Evolutionary conservation across 2,113 vertebrate genomes (phyloP), one percentile per base, ranked within the genome.

Genomic region (Tympanuchus pallidicinctus): DNA sequence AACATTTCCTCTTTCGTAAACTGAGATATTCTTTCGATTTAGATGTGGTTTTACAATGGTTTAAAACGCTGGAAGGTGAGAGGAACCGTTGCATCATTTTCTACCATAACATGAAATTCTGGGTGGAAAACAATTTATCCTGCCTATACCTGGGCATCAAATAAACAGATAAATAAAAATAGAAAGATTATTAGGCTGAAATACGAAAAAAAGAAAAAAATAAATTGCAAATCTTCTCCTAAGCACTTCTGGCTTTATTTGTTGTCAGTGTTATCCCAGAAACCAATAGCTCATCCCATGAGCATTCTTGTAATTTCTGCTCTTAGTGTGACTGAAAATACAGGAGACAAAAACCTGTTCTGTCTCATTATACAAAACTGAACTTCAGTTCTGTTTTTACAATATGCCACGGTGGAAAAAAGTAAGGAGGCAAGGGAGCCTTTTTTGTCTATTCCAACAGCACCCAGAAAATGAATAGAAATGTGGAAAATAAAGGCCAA

Each of bases 11-110:
- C 42, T 91, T 92, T 91, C 82, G 92, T 78, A 76, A 92, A 84
- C 60, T 12, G 50, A 96, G 66, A 50, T 92, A 57, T 95, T 92
- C 76, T 95, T 84, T 87, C 67, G 66, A n/a, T 87, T 82, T 91
- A 87, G 59, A 66, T 89, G 43, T 75, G 74, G 87, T 84, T 93
- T 79, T 91, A 80, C 63, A 87, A 65, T 87, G 50, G 45, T 82
- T 3, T 45, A 82, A 92, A 50, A 85, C 1, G 2, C 32, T 89
- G 72, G 40, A 92, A 93, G 92, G 92, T 38, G 87, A 85, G 93
- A 93, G 34, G 42, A 93, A 82, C 19, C 9, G 50, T 87, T 86
- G 54, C 77, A 89, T 82, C 45, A 11, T 85, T 88, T 90, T 63
- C 34, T 89, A 71, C n/a, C n/a, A 50, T 73, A 79, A 90, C 74